A percentile compares a stretch with the other conserved stretches of the same genome.
Conservation (phyloP, 2,888 invertebrate genomes). For the Trissonchulus latispiculum region DNA sequence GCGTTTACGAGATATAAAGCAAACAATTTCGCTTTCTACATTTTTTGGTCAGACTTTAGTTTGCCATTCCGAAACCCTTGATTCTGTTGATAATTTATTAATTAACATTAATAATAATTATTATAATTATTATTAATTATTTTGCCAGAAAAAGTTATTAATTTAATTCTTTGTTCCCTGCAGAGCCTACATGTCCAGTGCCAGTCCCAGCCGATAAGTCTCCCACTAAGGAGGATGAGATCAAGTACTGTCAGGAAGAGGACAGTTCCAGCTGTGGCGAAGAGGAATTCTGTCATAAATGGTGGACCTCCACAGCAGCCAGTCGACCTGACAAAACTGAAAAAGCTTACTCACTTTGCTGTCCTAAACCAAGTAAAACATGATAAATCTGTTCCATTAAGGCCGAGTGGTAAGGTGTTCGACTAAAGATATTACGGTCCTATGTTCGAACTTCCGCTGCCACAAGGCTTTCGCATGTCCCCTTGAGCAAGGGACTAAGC, state of each 20-base stretch:
- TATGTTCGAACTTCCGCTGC: too few species aligned
- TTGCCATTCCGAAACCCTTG: too few species aligned
- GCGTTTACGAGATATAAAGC: too few species aligned
- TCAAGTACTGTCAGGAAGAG: constrained; percentile 20
- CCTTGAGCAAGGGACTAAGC: too few species aligned
- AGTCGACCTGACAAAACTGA: constrained; percentile 20
- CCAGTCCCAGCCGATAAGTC: not conserved
- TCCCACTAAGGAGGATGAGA: not conserved
- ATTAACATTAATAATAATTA: too few species aligned
- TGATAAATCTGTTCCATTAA: not conserved
- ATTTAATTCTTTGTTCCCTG: not conserved
- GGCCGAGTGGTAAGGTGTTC: not conserved
- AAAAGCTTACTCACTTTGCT: constrained; percentile 25
- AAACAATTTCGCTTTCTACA: too few species aligned
- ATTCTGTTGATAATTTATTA: too few species aligned
- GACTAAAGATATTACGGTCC: too few species aligned
- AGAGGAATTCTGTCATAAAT: constrained; percentile 25
- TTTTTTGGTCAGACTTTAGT: too few species aligned
- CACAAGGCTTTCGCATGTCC: too few species aligned
- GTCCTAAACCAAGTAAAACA: constrained; percentile 25
- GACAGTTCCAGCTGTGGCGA: constrained; percentile 17
- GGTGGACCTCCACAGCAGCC: constrained; percentile 21
- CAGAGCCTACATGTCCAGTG: constrained; percentile 26
- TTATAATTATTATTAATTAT: too few species aligned
- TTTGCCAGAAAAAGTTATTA: too few species aligned